Base-by-base conservation (phyloP, 2,797 vertebrate species). In the Parauchenoglanis ngamensis region DNA sequence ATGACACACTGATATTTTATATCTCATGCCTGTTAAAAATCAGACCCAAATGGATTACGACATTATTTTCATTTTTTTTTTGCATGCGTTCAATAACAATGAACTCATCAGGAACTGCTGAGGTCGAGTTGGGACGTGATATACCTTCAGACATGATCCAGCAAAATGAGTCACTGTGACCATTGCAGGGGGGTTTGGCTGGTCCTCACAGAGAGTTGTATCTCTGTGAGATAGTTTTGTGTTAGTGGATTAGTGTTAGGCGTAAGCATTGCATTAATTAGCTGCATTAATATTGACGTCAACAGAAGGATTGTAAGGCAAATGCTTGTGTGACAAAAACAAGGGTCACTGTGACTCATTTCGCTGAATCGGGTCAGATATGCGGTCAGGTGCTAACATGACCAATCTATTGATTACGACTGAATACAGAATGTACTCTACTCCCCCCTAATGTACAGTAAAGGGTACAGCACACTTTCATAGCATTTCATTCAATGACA, bases 381-480 rank as follows among this genome's bases (percentile, higher is more conserved):
- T 49, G 46, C 8, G 46, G 46, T 49, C 46, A 7, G 46, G 46
- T 10, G 46, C 73, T 2, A 78, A 76, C 25, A 19, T 56, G n/a
- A 77, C 5, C 44, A 25, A 21, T 72, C 75, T 31, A 15, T 61
- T 80, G 13, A 15, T 21, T 65, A 46, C 8, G 25, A 63, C 40
- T 49, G 35, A 54, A 40, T 7, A 25, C 10, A 52, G 63, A 85
- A 83, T 88, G 86, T 63, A 25, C 85, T 90, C 13, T 86, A 81
- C 59, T 46, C 85, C 93, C 94, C 92, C 83, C 95, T 95, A 13
- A 54, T 93, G 94, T 40, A 59, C 83, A 57, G 40, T 44, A 63
- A 59, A 15, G 56, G 2, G 3, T 80, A 44, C 10, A 44, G 28
- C 1, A 7, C 2, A 25, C 35, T 15, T n/a, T 63, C 21, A 12